Base-by-base conservation (phyloP, 2,113 vertebrate genomes). In the Varanus salvator region DNA sequence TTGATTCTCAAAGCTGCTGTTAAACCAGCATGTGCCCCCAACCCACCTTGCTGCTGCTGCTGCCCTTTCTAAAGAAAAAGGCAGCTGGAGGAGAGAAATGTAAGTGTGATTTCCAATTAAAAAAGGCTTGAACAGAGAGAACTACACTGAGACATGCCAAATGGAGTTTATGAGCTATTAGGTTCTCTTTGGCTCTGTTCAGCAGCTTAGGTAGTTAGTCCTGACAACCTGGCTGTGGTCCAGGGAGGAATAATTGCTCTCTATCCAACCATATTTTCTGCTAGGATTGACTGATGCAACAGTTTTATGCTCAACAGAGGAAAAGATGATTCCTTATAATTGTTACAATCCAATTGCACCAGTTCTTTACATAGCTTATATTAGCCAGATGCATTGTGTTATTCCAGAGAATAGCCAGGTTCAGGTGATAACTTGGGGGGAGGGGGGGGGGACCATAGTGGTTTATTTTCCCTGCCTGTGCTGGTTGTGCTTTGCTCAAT, bases 151-250 rank as follows among this genome's bases (percentile, higher is more conserved):
- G n/a, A 52, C 34, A 66, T 15, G 1, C 52, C 12, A 64, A 1
- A 0, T 0, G 0, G 66, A 77, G 57, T 57, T 0, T 0, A 57
- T 23, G 50, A 23, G 74, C 83, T 89, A 88, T 88, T 0, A 0
- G 87, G 80, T 38, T 44, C 21, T 66, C 89, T 89, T 9, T 48
- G 19, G 66, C 2, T 5, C 50, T 74, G 64, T 93, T 93, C 19
- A 11, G 0, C 4, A 91, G 93, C 75, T 85, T 15, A 76, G 60
- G 69, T 90, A 31, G 82, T 84, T 80, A 82, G 91, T 82, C 64
- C 75, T 77, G 69, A 64, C 23, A 66, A 38, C 54, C 76, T 92
- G 93, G 91, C 92, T 90, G 1, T 68, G 90, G 77, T 80, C 89
- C 71, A 69, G n/a, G 3, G 88, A 12, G 92, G 94, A 94, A 72